Percentiles rank a stretch among this genome's conserved stretches.
phyloP scores from a whole-genome alignment of 2,797 vertebrate species.

The Coranthus polyacanthus region DNA sequence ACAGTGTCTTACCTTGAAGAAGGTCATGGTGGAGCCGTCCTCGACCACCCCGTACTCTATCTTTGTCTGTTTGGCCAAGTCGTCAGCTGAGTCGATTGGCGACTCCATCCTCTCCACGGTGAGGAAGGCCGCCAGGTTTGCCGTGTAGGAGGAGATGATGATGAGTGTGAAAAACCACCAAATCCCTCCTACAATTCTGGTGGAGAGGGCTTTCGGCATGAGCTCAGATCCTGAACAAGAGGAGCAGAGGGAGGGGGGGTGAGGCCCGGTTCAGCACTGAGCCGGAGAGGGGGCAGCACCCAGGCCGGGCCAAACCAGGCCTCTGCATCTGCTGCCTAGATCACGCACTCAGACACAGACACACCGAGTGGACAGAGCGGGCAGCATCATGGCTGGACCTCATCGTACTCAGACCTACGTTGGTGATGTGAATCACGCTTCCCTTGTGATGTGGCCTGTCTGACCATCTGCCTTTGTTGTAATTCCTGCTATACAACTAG shows the following conservation, averaged over 20 bases:
- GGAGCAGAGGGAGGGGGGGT: constrained; percentile 69
- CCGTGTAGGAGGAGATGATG: constrained; percentile 99
- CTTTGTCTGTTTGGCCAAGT: constrained; percentile 99
- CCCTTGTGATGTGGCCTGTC: constrained; percentile 26
- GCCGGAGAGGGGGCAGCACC: constrained; percentile 60
- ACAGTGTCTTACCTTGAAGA: constrained; percentile 93
- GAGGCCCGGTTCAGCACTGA: constrained; percentile 32
- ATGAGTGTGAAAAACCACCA: constrained; percentile 99
- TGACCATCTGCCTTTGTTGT: background rate
- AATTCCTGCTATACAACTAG: too few species aligned
- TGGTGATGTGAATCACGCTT: constrained; percentile 31
- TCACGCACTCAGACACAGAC: constrained; percentile 36
- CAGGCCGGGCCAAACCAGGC: constrained; percentile 30
- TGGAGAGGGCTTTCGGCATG: constrained; percentile 99
- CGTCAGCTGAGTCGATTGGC: constrained; percentile 96
- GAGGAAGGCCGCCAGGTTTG: constrained; percentile 99
- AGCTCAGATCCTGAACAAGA: constrained; percentile 98
- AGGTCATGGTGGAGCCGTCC: constrained; percentile 97
- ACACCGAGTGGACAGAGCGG: constrained; percentile 64
- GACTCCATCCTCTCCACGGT: constrained; percentile 99
- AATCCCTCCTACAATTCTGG: constrained; percentile 99
- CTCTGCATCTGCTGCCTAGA: constrained; percentile 53
- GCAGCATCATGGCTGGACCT: constrained; percentile 38
- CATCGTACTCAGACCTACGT: constrained; percentile 17
- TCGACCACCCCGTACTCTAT: constrained; percentile 98